Base-by-base conservation (phyloP, 2,797 vertebrate species). In the Poecile montanus region DNA sequence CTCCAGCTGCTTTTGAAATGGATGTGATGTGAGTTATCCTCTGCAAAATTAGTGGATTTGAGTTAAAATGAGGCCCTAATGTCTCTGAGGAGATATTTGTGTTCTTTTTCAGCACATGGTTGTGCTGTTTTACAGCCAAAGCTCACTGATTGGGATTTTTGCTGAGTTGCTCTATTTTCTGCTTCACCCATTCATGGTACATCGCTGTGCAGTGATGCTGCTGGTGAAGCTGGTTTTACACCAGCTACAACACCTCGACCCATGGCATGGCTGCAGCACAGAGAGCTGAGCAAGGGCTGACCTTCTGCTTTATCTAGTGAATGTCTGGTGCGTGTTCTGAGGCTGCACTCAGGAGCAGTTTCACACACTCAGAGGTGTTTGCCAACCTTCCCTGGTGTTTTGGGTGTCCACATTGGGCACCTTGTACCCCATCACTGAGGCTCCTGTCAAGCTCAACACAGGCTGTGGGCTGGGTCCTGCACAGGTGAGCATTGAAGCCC, bases 401-500 rank as follows among this genome's bases (percentile, higher is more conserved):
- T 57, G 36, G 23, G 9, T 74, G 32, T 20, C 61, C 58, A 7
- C n/a, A 16, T 4, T 16, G 26, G 51, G 34, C 26, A 27, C 16
- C 3, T 38, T 1, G 2, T 40, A 19, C 32, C 34, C 0, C 0
- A 1, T 10, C 58, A 18, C 44, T 19, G 34, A 40, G 32, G 11
- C 11, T 53, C n/a, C 58, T 9, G 1, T 4, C 44, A 50, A 53
- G 40, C 8, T 91, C 88, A 67, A 7, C 8, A 38, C 63, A 58
- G 65, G 27, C 57, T 63, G 27, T 18, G 42, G 42, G 45, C 32
- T 91, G 62, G 60, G 26, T 74, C 45, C 32, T 76, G 57, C 61
- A 27, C 70, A 81, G 50, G 74, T 75, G 76, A 83, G 38, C 1
- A 0, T 0, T 85, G 67, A 72, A 50, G 15, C 27, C 36, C 58